A percentile compares a stretch with the other conserved stretches of the same genome.
These are phyloP conservation scores for Origma solitaria DNA, from an alignment of 2,113 vertebrate genomes.

Conservation along the genomic window DNA sequence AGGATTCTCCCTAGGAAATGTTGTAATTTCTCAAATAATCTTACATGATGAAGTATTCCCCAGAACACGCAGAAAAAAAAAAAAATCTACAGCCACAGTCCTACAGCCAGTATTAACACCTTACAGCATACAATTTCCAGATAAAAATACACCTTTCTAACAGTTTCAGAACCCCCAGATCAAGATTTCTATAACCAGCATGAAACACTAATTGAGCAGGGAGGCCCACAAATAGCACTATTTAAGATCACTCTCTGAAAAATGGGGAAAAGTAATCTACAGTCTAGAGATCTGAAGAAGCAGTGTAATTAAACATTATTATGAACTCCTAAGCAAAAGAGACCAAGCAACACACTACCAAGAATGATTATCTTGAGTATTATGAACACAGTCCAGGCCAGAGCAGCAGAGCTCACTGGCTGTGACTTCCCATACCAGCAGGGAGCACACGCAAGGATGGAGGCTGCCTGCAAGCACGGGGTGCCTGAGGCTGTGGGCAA, in stretches of 20 bases:
- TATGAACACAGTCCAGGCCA: accelerated
- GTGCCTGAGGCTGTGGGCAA: background rate
- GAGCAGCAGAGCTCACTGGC: accelerated
- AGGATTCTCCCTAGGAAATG: background rate
- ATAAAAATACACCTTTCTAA: background rate
- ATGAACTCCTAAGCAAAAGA: background rate
- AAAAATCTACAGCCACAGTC: background rate
- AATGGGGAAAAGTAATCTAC: background rate
- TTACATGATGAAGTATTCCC: background rate
- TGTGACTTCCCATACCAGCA: background rate
- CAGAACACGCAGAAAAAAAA: background rate
- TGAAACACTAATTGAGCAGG: background rate
- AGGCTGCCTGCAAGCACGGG: background rate
- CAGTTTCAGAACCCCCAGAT: background rate
- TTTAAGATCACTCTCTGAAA: background rate
- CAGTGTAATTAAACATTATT: background rate
- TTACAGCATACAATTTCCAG: background rate
- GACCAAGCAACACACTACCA: background rate
- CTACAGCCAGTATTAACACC: background rate
- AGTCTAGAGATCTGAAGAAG: background rate
- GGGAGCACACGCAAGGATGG: background rate
- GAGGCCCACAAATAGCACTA: background rate
- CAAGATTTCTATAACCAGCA: background rate
- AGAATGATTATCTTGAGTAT: background rate
- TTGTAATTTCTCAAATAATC: background rate